A percentile compares a stretch with the other conserved stretches of the same genome.
Conservation (phyloP, 1,140 invertebrate genomes). For the Diorhabda sublineata region DNA sequence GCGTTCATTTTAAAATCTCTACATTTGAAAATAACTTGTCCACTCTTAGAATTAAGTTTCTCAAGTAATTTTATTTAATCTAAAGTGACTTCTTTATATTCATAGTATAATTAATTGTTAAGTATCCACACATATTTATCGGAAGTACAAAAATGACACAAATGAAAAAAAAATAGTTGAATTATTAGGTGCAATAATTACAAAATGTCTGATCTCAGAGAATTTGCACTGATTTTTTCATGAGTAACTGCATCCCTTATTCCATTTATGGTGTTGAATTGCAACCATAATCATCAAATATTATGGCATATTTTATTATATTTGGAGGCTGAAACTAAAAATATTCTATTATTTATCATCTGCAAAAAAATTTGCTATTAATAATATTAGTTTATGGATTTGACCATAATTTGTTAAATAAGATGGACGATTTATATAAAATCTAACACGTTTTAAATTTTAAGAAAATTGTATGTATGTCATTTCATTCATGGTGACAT, state of each 20-base stretch:
- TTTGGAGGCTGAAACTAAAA: too few species aligned
- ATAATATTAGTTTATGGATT: too few species aligned
- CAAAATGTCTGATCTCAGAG: conserved; percentile 1
- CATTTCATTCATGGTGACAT: too few species aligned
- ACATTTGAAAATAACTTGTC: neutral
- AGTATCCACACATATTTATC: conserved; percentile 2
- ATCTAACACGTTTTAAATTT: too few species aligned
- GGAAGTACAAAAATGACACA: neutral
- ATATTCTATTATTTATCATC: too few species aligned
- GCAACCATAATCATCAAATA: neutral
- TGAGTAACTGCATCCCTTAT: neutral
- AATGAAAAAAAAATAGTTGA: neutral
- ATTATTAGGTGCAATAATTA: neutral
- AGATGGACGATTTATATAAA: too few species aligned
- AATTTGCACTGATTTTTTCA: neutral
- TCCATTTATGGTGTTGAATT: neutral
- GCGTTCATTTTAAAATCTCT: neutral
- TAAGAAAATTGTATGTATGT: too few species aligned
- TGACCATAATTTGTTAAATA: too few species aligned
- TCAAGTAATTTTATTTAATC: neutral
- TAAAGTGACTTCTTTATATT: neutral
- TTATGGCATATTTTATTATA: too few species aligned
- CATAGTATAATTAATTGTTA: neutral
- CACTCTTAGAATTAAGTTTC: neutral
- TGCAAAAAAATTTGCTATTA: too few species aligned